phyloP scores from a whole-genome alignment of 2,113 vertebrate species.

The Gymnobelideus leadbeateri region DNA sequence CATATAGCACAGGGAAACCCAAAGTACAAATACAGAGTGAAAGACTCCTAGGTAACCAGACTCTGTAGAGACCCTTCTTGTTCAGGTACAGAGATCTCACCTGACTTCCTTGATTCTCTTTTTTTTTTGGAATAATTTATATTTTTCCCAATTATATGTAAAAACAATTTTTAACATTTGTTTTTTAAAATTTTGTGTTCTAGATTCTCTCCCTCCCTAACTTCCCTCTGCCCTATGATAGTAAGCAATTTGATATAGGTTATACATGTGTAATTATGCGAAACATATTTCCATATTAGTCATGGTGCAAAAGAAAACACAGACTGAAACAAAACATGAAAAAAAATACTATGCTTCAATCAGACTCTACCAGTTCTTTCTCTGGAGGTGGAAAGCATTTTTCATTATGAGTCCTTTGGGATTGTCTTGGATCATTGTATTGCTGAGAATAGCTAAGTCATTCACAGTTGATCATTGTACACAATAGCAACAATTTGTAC shows the following conservation, averaged over 20 bases:
- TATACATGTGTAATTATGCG: not conserved
- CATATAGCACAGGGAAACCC: not conserved
- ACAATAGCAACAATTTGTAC: not conserved
- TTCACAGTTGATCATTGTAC: not conserved
- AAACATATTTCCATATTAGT: not conserved
- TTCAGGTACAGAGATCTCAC: not conserved
- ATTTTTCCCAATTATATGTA: not conserved
- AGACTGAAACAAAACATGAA: not conserved
- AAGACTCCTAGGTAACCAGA: not conserved
- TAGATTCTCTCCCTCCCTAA: not conserved
- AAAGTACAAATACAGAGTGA: not conserved
- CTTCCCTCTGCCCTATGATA: not conserved
- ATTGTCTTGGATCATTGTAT: not conserved
- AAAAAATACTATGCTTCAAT: not conserved
- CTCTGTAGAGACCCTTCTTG: not conserved
- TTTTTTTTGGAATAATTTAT: not conserved
- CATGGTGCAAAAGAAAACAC: not conserved
- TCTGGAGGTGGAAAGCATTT: not conserved
- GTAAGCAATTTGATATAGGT: not conserved
- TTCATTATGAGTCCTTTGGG: not conserved
- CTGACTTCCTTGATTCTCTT: not conserved
- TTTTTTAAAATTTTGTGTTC: not conserved
- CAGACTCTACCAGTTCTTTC: not conserved
- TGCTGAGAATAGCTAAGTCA: not conserved
- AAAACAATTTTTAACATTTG: not conserved